phyloP scores from a whole-genome alignment of 2,888 invertebrate species.

The Emmelina monodactyla region DNA sequence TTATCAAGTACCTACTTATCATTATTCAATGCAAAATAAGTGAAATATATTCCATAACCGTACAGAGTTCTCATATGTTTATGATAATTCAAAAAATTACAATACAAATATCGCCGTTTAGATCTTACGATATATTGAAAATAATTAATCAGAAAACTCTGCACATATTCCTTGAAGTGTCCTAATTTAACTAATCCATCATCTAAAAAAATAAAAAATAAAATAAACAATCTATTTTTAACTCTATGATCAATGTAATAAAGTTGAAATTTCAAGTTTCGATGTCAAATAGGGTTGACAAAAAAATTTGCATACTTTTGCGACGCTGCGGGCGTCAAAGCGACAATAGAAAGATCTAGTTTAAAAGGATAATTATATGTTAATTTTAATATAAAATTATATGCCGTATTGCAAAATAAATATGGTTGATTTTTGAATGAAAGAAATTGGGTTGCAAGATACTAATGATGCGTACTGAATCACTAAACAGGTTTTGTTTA shows the following conservation, averaged over 20 bases:
- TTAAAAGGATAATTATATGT: too few species aligned
- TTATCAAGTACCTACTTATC: too few species aligned
- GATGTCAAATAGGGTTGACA: slow-evolving; percentile 20
- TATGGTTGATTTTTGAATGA: slow-evolving; percentile 16
- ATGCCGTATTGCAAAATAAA: slow-evolving; percentile 8
- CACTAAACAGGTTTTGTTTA: slow-evolving; percentile 58
- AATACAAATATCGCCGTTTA: slow-evolving; percentile 20
- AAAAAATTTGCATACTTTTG: slow-evolving; percentile 40
- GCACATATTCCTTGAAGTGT: slow-evolving; percentile 16
- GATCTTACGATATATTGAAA: slow-evolving; percentile 27
- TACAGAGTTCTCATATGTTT: too few species aligned
- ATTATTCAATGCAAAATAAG: too few species aligned
- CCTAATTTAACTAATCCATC: slow-evolving; percentile 44
- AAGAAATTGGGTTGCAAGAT: slow-evolving; percentile 5
- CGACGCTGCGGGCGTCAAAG: slow-evolving; percentile 34
- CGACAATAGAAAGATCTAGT: too few species aligned
- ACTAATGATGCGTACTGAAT: slow-evolving; percentile 53
- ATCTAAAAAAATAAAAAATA: slow-evolving; percentile 15
- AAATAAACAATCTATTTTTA: slow-evolving; percentile 5
- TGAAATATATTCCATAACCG: too few species aligned
- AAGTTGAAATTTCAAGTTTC: slow-evolving; percentile 2
- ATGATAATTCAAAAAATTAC: too few species aligned
- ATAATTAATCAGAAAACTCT: slow-evolving; percentile 39
- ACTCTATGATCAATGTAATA: slow-evolving; percentile 1
- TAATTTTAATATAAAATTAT: slow-evolving; percentile 1